These are phyloP conservation scores for Dinoponera quadriceps DNA, from an alignment of 1,140 invertebrate species.

Conservation along the genomic window DNA sequence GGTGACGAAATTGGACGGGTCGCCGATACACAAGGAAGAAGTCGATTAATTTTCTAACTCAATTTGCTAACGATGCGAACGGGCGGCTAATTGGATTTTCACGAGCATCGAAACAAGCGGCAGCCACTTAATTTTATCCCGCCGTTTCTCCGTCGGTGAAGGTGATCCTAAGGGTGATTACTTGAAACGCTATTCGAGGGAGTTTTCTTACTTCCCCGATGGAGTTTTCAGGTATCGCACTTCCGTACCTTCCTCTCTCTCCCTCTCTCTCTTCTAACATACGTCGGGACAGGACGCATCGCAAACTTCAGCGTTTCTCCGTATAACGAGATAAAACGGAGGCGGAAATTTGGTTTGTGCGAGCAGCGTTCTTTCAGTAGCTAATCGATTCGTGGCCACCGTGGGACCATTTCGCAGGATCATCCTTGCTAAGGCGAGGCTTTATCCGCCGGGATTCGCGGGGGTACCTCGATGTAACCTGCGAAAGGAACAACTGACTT, in stretches of 20 bases:
- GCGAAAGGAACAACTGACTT: conserved; percentile 67
- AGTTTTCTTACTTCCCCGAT: conserved; percentile 2
- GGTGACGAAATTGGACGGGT: background rate
- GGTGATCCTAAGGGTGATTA: background rate
- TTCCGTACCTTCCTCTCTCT: background rate
- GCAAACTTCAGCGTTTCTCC: conserved; percentile 40
- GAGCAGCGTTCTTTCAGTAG: conserved; percentile 40
- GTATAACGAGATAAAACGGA: conserved; percentile 55
- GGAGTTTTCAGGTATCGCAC: conserved; percentile 17
- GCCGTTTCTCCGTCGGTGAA: too few species aligned
- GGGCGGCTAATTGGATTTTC: conserved; percentile 24
- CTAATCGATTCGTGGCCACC: conserved; percentile 61
- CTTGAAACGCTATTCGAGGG: background rate
- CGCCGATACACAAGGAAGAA: background rate
- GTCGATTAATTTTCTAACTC: conserved; percentile 16
- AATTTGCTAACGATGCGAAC: conserved; percentile 2
- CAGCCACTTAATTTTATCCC: background rate
- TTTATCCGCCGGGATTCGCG: conserved; percentile 71
- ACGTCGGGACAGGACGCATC: background rate
- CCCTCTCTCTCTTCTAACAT: background rate
- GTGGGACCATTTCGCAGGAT: conserved; percentile 72
- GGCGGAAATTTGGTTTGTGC: conserved; percentile 50
- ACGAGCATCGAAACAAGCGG: background rate
- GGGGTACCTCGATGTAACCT: conserved; percentile 71
- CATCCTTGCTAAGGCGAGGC: conserved; percentile 70